Percentiles rank a stretch among this genome's conserved stretches.
Evolutionary conservation across 2,888 invertebrate species (phyloP).

Genomic region (Lypha dubia): DNA sequence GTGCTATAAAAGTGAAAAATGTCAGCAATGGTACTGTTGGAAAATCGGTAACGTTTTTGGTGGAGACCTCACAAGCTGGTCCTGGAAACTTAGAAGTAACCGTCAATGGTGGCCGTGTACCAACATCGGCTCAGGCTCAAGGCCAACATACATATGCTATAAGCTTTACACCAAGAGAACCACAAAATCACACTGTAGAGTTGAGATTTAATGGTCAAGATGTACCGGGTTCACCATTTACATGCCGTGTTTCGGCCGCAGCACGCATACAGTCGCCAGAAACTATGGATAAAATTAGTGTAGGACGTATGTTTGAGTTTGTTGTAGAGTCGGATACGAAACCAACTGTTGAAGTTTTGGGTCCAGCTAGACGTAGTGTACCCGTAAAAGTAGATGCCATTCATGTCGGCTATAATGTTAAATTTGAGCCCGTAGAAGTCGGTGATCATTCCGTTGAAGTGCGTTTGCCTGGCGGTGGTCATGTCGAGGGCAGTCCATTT

Average conservation of each 20-base stretch:
- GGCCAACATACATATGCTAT: conserved; percentile 98
- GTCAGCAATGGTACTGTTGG: conserved; percentile 94
- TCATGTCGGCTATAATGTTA: conserved; percentile 85
- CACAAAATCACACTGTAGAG: conserved; percentile 95
- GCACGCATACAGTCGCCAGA: conserved; percentile 93
- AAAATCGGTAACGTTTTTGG: conserved; percentile 95
- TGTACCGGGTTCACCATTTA: conserved; percentile 90
- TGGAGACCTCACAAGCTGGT: conserved; percentile 99
- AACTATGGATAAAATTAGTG: conserved; percentile 94
- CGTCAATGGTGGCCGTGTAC: conserved; percentile 98
- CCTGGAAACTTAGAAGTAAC: conserved; percentile 99
- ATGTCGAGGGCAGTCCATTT: conserved; percentile 97
- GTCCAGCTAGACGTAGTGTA: conserved; percentile 89
- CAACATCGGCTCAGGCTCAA: conserved; percentile 97
- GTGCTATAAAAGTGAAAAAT: conserved; percentile 96
- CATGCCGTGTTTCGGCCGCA: conserved; percentile 88
- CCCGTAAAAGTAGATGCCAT: conserved; percentile 85
- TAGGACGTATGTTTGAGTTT: conserved; percentile 92
- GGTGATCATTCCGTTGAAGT: conserved; percentile 96
- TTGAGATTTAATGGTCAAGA: conserved; percentile 97
- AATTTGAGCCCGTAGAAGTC: conserved; percentile 94
- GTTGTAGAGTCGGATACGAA: conserved; percentile 93
- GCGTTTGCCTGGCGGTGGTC: conserved; percentile 87
- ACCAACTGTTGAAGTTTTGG: conserved; percentile 91
- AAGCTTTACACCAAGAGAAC: conserved; percentile 97